phyloP scores from a whole-genome alignment of 1,140 invertebrate genomes.

The Drosophila rhopaloa region DNA sequence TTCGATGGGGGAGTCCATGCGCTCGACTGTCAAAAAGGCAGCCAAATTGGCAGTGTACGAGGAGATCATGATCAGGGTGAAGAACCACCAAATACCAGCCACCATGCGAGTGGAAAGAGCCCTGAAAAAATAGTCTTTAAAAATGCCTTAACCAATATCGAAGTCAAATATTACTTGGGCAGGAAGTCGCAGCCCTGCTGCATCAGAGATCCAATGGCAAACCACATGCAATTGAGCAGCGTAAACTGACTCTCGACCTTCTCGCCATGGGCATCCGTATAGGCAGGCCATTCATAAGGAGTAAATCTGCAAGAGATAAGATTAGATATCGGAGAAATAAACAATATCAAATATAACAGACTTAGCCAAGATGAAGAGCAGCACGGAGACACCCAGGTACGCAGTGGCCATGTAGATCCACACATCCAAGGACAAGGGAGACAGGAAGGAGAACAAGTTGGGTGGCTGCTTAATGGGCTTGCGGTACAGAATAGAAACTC shows the following conservation, averaged over 20 bases:
- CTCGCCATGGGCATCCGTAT: conserved; percentile 91
- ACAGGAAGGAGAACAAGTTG: conserved; percentile 96
- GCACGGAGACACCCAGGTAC: conserved; percentile 95
- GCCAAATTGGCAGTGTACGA: conserved; percentile 99
- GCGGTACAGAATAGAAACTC: conserved; percentile 96
- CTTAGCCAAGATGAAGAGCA: conserved; percentile 97
- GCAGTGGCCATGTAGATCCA: conserved; percentile 98
- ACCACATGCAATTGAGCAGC: conserved; percentile 97
- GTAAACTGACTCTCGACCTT: conserved; percentile 96
- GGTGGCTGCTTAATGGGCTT: conserved; percentile 96
- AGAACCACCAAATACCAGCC: conserved; percentile 98
- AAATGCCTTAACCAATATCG: neutral
- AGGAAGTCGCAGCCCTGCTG: conserved; percentile 96
- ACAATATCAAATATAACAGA: conserved; percentile 84
- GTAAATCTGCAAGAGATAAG: conserved; percentile 89
- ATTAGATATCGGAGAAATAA: no score
- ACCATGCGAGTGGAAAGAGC: conserved; percentile 95
- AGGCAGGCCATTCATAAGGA: conserved; percentile 97
- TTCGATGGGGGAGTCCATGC: conserved; percentile 98
- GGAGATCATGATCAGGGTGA: conserved; percentile 99
- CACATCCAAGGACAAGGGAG: conserved; percentile 96
- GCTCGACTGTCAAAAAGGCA: conserved; percentile 97
- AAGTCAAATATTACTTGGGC: conserved; percentile 90
- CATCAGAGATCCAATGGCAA: conserved; percentile 97
- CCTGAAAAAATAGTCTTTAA: conserved; percentile 85